Evolutionary conservation across 23 tunicate genomes (phyloP).

Genomic region (Ascidia mentula): DNA sequence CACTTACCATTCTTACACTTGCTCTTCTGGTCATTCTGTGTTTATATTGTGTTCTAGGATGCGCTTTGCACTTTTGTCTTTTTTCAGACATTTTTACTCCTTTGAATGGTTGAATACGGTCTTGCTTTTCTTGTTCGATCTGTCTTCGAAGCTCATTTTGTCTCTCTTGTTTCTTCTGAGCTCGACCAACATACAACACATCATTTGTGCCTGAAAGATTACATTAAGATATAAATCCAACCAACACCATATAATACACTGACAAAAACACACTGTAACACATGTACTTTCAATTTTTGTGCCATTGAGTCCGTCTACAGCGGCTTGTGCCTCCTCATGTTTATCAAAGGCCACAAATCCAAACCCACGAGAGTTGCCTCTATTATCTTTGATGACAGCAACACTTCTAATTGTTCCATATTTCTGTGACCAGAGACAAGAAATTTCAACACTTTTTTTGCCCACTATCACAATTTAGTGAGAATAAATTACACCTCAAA

Average conservation of each 20-base stretch:
- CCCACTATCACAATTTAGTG: no score
- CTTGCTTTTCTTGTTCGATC: slow-evolving; percentile 85
- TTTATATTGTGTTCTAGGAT: slow-evolving; percentile 92
- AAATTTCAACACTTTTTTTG: no score
- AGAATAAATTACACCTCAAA: no score
- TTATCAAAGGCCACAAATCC: slow-evolving; percentile 92
- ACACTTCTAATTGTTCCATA: slow-evolving; percentile 65
- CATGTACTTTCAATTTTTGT: slow-evolving; percentile 82
- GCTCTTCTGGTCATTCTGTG: slow-evolving; percentile 65
- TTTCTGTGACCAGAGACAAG: slow-evolving; percentile 16
- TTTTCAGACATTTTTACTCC: slow-evolving; percentile 91
- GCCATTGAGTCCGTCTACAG: slow-evolving; percentile 74
- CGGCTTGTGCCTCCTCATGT: slow-evolving; percentile 90
- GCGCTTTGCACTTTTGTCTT: slow-evolving; percentile 92
- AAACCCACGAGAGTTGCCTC: slow-evolving; percentile 80
- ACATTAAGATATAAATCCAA: no score
- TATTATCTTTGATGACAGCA: slow-evolving; percentile 79
- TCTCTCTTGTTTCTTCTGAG: no score
- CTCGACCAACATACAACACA: slow-evolving; percentile 90
- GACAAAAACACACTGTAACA: no score
- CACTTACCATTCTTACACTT: slow-evolving; percentile 60
- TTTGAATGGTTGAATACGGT: slow-evolving; percentile 87
- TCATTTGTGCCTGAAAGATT: slow-evolving; percentile 13
- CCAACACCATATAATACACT: no score
- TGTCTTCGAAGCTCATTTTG: slow-evolving; percentile 73